Percentiles rank a stretch among this genome's conserved stretches.
Evolutionary conservation across 2,113 vertebrate species (phyloP).

Genomic region (Alligator sinensis): DNA sequence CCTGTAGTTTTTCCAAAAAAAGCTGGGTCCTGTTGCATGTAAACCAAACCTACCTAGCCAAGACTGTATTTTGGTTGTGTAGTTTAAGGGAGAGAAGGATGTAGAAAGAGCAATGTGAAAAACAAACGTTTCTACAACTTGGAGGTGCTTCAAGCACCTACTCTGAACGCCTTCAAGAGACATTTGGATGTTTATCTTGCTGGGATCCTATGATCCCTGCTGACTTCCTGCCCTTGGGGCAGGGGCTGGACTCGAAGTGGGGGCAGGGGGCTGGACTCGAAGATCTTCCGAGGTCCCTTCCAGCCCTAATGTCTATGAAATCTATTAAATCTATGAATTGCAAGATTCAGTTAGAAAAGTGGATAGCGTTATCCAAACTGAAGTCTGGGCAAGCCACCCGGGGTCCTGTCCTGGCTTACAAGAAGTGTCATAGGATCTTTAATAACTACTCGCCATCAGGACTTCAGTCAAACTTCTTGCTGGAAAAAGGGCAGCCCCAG

Average conservation of each 20-base stretch:
- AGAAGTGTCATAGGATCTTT: not conserved
- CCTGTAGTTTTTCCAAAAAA: not conserved
- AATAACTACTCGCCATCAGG: not conserved
- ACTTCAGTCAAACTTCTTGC: conserved; percentile 2
- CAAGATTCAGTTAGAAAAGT: not conserved
- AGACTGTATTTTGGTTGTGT: not conserved
- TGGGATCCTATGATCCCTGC: too few relatives aligned
- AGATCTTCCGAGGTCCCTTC: too few relatives aligned
- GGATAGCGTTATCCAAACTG: not conserved
- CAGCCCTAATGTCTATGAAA: too few relatives aligned
- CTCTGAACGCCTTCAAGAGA: too few relatives aligned
- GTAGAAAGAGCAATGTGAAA: not conserved
- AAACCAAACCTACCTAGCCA: not conserved
- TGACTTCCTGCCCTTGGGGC: too few relatives aligned
- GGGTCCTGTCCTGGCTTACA: not conserved
- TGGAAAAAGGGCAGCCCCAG: conserved; percentile 1
- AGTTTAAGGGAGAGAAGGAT: not conserved
- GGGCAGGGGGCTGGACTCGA: too few relatives aligned
- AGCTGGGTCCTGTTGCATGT: not conserved
- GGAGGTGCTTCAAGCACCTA: too few relatives aligned
- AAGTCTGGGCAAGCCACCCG: not conserved
- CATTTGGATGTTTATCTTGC: too few relatives aligned
- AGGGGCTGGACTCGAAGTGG: too few relatives aligned
- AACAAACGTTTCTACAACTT: too few relatives aligned
- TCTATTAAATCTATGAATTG: not conserved